These are phyloP conservation scores for Muscicapa striata DNA, from an alignment of 2,797 vertebrate genomes.

Conservation along the genomic window DNA sequence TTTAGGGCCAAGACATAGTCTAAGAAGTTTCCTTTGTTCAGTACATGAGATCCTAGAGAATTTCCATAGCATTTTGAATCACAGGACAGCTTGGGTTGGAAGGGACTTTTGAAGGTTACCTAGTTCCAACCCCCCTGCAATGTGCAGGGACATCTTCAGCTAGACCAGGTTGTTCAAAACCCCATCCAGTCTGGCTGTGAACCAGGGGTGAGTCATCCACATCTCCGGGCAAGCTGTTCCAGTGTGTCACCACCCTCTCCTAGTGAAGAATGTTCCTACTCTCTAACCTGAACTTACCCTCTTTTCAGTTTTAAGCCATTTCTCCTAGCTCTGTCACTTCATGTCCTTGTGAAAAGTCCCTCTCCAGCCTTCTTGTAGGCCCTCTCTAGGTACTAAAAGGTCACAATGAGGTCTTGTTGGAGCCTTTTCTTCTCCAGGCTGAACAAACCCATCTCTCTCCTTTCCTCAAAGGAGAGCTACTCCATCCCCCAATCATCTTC, in stretches of 20 bases:
- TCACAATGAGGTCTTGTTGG: not conserved
- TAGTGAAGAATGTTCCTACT: not conserved
- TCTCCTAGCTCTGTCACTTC: not conserved
- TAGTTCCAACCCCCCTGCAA: accelerated
- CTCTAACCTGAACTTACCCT: not conserved
- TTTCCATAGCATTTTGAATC: not conserved
- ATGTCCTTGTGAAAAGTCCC: not conserved
- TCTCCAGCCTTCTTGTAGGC: not conserved
- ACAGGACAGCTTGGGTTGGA: not conserved
- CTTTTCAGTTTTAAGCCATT: not conserved
- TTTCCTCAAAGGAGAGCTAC: not conserved
- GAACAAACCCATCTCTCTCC: not conserved
- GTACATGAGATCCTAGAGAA: not conserved
- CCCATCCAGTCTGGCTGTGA: not conserved
- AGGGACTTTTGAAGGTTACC: not conserved
- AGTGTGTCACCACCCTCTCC: not conserved
- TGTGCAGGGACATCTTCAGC: not conserved
- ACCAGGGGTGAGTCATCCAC: not conserved
- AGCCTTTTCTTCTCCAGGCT: not conserved
- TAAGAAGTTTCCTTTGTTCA: not conserved
- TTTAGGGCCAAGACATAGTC: not conserved
- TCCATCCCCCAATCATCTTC: too few species aligned
- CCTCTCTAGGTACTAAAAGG: not conserved
- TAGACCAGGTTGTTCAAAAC: not conserved
- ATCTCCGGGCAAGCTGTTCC: not conserved